These are phyloP conservation scores for Drosophila ficusphila DNA, from an alignment of 1,140 invertebrate genomes.

Conservation along the genomic window DNA sequence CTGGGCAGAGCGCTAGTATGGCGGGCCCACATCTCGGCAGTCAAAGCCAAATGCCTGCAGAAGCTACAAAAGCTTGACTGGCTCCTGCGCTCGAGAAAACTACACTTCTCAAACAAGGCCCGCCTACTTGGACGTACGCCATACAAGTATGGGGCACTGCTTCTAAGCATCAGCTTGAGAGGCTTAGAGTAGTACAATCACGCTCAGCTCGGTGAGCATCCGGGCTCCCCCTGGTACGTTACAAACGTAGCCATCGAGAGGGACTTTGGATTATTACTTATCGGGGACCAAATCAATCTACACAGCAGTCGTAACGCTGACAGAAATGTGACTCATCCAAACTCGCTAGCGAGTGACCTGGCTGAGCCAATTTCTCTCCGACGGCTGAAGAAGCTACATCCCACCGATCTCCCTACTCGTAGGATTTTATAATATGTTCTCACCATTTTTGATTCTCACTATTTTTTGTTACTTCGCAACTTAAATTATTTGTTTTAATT, in stretches of 20 bases:
- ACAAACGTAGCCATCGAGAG: not conserved
- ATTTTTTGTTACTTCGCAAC: too few relatives aligned
- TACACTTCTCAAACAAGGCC: not conserved
- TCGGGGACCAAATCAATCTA: not conserved
- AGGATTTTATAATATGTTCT: too few relatives aligned
- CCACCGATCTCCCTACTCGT: not conserved
- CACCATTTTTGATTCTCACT: too few relatives aligned
- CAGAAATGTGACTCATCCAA: not conserved
- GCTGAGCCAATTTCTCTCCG: not conserved
- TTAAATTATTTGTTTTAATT: too few relatives aligned
- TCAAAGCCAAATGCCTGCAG: too few relatives aligned
- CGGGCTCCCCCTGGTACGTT: not conserved
- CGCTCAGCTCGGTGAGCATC: not conserved
- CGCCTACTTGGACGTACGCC: not conserved
- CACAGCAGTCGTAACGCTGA: not conserved
- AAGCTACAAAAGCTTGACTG: not conserved
- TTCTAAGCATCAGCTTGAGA: not conserved
- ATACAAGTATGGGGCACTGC: not conserved
- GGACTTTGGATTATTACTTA: not conserved
- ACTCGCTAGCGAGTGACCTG: not conserved
- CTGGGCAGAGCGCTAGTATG: too few relatives aligned
- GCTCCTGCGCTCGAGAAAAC: not conserved
- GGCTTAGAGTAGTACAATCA: not conserved
- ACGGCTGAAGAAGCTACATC: not conserved
- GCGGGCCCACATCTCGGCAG: too few relatives aligned